phyloP scores from a whole-genome alignment of 2,797 vertebrate genomes.

The Hozukius guyotensis region DNA sequence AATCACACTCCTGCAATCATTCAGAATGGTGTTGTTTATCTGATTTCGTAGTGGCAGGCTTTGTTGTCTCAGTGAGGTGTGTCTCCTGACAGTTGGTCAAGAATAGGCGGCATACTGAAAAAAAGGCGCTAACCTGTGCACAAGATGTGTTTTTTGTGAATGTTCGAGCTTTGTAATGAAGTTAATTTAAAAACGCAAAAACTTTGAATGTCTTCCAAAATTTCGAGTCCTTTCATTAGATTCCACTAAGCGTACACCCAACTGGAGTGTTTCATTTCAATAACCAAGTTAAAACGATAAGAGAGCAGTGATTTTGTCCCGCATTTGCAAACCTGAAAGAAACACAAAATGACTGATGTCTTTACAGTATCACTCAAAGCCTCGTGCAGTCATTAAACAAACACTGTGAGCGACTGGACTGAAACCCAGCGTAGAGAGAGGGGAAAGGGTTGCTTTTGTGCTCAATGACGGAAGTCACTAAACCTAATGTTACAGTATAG shows the following conservation, averaged over 20 bases:
- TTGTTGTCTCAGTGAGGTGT: conserved; percentile 43
- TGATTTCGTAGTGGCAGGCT: conserved; percentile 1
- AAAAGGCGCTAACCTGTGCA: background rate
- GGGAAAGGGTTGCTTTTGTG: background rate
- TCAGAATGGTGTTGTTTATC: background rate
- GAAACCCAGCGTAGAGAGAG: background rate
- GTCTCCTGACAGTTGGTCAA: background rate
- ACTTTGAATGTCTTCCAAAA: conserved; percentile 1
- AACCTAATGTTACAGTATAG: background rate
- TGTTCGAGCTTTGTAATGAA: background rate
- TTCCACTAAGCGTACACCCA: background rate
- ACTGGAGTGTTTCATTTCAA: background rate
- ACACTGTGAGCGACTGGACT: background rate
- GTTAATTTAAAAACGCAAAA: background rate
- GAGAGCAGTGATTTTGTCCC: background rate
- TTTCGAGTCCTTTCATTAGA: background rate
- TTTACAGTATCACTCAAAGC: background rate
- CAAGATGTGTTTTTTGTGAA: background rate
- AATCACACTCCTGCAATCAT: background rate
- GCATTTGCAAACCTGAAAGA: background rate
- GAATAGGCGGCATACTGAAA: background rate
- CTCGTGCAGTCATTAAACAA: background rate
- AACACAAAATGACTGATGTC: background rate
- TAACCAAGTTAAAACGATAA: background rate
- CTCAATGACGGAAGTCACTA: background rate